Evolutionary conservation across 2,113 vertebrate genomes (phyloP).

Genomic region (Conger conger): DNA sequence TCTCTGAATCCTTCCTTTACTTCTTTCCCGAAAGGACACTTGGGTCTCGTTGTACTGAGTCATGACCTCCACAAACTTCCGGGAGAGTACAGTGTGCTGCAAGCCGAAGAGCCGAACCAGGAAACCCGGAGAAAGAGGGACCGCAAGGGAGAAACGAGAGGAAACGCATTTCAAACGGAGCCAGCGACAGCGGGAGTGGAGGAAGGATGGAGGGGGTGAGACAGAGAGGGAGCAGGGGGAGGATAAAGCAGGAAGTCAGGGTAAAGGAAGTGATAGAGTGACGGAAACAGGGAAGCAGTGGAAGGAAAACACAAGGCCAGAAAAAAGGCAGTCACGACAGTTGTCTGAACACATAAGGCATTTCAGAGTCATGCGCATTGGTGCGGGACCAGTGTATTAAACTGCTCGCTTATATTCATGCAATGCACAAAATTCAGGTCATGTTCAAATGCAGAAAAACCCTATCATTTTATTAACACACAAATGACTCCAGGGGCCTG

Average conservation of each 20-base stretch:
- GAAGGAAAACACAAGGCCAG: neutral
- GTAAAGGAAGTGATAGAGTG: neutral
- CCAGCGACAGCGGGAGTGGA: neutral
- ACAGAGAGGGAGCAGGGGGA: neutral
- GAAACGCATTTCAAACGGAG: neutral
- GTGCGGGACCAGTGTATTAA: neutral
- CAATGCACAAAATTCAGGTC: neutral
- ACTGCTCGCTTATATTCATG: neutral
- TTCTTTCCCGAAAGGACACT: constrained; percentile 87
- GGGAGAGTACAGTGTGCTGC: constrained; percentile 85
- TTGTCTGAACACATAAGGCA: neutral
- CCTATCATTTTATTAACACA: neutral
- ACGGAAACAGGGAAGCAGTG: neutral
- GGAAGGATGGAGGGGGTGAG: constrained; percentile 2
- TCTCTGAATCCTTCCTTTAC: constrained; percentile 90
- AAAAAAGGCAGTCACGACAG: neutral
- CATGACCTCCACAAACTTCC: constrained; percentile 96
- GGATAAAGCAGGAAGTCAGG: too few relatives aligned
- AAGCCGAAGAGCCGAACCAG: constrained; percentile 13
- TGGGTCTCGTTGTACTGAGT: constrained; percentile 90
- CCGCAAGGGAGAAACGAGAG: neutral
- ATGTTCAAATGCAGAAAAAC: neutral
- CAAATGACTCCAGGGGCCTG: neutral
- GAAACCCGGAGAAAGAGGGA: neutral
- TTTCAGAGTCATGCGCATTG: neutral